These are phyloP conservation scores for Zelostemma sp. DNA, from an alignment of 1,140 invertebrate species.

Conservation along the genomic window DNA sequence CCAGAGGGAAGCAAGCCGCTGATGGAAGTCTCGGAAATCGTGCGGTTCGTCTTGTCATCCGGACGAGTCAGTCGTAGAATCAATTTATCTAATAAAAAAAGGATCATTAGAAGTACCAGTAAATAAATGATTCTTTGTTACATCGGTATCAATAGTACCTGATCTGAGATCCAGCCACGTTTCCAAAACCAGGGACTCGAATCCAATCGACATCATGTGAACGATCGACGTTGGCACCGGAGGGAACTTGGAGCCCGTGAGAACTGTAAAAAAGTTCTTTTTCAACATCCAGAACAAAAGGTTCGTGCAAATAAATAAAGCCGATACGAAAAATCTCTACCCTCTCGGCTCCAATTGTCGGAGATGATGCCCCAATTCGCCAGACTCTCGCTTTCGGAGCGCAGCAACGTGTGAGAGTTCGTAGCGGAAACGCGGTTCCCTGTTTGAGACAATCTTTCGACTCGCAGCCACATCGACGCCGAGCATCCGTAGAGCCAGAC, in stretches of 20 bases:
- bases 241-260: slow-evolving; percentile 59
- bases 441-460: slow-evolving; percentile 59
- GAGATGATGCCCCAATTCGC: slow-evolving; percentile 68
- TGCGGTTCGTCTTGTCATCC: slow-evolving; percentile 70
- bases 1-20: slow-evolving; percentile 67
- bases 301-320: no score
- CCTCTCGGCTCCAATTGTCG: slow-evolving; percentile 67
- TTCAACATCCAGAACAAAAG: no score
- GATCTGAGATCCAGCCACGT: slow-evolving; percentile 69
- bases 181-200: slow-evolving; percentile 70
- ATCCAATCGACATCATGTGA: slow-evolving; percentile 73
- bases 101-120: no score
- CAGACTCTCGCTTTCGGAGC: slow-evolving; percentile 61
- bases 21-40: slow-evolving; percentile 71
- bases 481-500: slow-evolving; percentile 76
- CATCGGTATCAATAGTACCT: slow-evolving; percentile 57
- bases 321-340: no score
- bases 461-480: slow-evolving; percentile 70
- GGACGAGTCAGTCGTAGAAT: slow-evolving; percentile 71
- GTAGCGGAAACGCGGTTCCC: slow-evolving; percentile 38
- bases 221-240: slow-evolving; percentile 64
- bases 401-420: slow-evolving; percentile 43
- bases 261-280: slow-evolving; percentile 49
- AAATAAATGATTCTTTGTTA: slow-evolving; percentile 1
- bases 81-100: slow-evolving; percentile 70